phyloP scores from a whole-genome alignment of 2,888 invertebrate genomes.

The Netelia virgata region DNA sequence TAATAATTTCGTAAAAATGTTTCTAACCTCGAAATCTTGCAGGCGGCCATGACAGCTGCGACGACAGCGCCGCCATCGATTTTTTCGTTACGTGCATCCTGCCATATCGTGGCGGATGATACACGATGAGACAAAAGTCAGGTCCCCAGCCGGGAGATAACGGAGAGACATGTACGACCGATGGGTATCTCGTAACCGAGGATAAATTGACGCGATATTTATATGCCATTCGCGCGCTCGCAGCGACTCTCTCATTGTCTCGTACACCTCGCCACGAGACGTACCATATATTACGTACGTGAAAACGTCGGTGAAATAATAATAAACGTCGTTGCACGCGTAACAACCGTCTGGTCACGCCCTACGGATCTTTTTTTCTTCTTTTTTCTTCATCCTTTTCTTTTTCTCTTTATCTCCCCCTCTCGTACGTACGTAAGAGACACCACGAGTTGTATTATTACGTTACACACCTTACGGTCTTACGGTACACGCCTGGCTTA shows the following conservation, averaged over 20 bases:
- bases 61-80: too few species aligned
- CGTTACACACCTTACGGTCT: constrained; percentile 46
- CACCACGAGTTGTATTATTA: constrained; percentile 38
- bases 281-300: constrained; percentile 67
- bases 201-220: constrained; percentile 79
- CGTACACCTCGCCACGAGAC: constrained; percentile 73
- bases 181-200: constrained; percentile 81
- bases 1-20: background rate
- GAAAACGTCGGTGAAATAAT: constrained; percentile 74
- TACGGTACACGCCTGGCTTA: constrained; percentile 40
- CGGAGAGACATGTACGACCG: constrained; percentile 68
- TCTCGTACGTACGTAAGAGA: constrained; percentile 16
- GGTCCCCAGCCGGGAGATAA: constrained; percentile 57
- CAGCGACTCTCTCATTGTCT: constrained; percentile 77
- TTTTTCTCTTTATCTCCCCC: constrained; percentile 32
- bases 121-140: constrained; percentile 20
- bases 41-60: too few species aligned
- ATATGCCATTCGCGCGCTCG: constrained; percentile 79
- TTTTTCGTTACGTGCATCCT: too few species aligned
- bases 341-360: constrained; percentile 66
- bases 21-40: background rate
- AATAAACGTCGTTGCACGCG: constrained; percentile 73
- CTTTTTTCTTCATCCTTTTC: constrained; percentile 22
- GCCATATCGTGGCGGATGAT: background rate
- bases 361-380: constrained; percentile 28